Conservation (phyloP, 2,797 vertebrate species). For the Gambelia wislizenii region DNA sequence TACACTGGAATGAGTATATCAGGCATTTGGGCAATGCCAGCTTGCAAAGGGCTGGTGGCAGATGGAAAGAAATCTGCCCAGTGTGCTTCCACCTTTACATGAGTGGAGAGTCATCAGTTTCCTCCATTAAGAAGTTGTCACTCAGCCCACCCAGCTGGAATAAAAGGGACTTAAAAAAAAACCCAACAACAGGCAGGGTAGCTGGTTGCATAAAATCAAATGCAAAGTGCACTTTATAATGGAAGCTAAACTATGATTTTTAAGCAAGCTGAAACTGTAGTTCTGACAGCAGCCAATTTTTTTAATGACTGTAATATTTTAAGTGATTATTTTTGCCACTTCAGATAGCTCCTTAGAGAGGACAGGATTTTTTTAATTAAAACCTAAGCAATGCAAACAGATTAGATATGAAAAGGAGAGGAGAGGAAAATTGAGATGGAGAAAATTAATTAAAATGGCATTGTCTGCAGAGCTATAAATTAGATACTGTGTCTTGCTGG, state of each 20-base stretch:
- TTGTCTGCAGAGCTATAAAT: slow-evolving; percentile 76
- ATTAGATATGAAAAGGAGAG: slow-evolving; percentile 77
- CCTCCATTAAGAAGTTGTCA: slow-evolving; percentile 85
- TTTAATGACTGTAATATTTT: slow-evolving; percentile 87
- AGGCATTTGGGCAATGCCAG: slow-evolving; percentile 81
- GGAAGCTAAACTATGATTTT: slow-evolving; percentile 79
- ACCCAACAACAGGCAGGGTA: slow-evolving; percentile 75
- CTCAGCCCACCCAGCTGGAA: slow-evolving; percentile 84
- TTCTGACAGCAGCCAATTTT: slow-evolving; percentile 80
- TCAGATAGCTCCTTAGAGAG: slow-evolving; percentile 82
- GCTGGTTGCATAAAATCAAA: slow-evolving; percentile 78
- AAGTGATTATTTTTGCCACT: slow-evolving; percentile 86
- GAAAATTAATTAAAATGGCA: slow-evolving; percentile 81
- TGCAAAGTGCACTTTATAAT: slow-evolving; percentile 79
- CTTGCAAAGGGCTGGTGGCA: slow-evolving; percentile 82
- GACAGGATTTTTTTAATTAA: slow-evolving; percentile 80
- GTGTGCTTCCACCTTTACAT: slow-evolving; percentile 78
- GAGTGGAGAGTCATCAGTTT: slow-evolving; percentile 82
- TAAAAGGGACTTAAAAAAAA: slow-evolving; percentile 40
- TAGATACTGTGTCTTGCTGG: slow-evolving; percentile 69
- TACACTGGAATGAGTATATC: slow-evolving; percentile 74
- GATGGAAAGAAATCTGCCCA: slow-evolving; percentile 85
- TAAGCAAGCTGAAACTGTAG: slow-evolving; percentile 82
- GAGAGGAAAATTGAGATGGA: slow-evolving; percentile 77
- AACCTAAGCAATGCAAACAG: slow-evolving; percentile 81